phyloP scores from a whole-genome alignment of 2,113 vertebrate species.

The Elgaria multicarinata region DNA sequence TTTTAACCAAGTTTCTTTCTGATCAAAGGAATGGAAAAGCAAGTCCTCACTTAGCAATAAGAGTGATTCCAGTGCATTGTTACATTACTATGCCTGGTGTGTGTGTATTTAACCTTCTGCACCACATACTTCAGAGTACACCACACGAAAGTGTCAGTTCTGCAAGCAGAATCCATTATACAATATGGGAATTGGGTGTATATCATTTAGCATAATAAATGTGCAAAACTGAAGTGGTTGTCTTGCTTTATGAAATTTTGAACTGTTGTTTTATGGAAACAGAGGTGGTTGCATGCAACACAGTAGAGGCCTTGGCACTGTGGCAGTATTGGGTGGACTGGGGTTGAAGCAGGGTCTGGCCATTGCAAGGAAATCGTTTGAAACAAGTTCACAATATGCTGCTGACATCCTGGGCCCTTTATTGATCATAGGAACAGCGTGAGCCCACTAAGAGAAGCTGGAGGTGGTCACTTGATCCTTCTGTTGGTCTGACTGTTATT shows the following conservation, averaged over 20 bases:
- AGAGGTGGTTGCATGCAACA: neutral
- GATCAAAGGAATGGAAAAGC: neutral
- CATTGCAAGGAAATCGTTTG: neutral
- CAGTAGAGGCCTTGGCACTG: neutral
- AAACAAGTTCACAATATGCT: neutral
- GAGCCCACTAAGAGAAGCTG: neutral
- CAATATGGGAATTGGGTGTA: neutral
- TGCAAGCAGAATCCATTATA: neutral
- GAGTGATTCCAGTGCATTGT: neutral
- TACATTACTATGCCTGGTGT: neutral
- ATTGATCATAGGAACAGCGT: neutral
- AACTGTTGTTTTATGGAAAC: neutral
- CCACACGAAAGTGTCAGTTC: neutral
- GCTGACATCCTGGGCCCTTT: neutral
- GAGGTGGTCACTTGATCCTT: neutral
- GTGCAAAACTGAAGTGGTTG: neutral
- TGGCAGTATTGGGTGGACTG: neutral
- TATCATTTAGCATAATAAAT: neutral
- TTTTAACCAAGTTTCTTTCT: neutral
- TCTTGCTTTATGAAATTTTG: neutral
- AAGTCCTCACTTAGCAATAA: neutral
- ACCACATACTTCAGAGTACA: neutral
- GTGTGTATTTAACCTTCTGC: neutral
- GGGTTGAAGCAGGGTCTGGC: neutral
- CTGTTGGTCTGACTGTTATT: neutral